These are phyloP conservation scores for Datnioides undecimradiatus DNA, from an alignment of 2,113 vertebrate genomes.

Conservation along the genomic window DNA sequence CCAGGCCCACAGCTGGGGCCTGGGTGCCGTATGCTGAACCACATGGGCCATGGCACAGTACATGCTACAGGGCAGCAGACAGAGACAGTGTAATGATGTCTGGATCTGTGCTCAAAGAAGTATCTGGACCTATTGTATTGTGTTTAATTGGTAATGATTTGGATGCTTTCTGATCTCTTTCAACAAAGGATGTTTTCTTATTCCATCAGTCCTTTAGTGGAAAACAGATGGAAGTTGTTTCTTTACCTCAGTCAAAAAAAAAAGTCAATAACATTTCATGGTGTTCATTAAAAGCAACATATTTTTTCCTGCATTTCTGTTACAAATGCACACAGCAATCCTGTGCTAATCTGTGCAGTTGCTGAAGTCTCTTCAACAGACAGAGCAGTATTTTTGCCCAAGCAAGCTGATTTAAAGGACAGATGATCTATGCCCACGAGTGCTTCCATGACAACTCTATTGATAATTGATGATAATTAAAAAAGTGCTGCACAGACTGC, in stretches of 20 bases:
- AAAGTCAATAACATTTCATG: not conserved
- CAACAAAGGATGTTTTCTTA: not conserved
- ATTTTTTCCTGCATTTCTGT: not conserved
- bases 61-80: constrained; percentile 25
- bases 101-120: not conserved
- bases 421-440: constrained; percentile 45
- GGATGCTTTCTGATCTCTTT: not conserved
- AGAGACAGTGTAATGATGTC: not conserved
- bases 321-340: not conserved
- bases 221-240: not conserved
- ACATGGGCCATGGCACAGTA: constrained; percentile 20
- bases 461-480: constrained; percentile 58
- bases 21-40: constrained; percentile 23
- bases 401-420: constrained; percentile 59
- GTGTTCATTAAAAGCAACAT: not conserved
- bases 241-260: not conserved
- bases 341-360: constrained; percentile 4
- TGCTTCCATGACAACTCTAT: constrained; percentile 64
- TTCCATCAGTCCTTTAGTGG: not conserved
- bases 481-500: constrained; percentile 25
- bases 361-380: constrained; percentile 13
- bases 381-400: constrained; percentile 21
- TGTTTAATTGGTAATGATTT: not conserved
- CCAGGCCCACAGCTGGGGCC: constrained; percentile 68
- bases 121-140: not conserved